A percentile compares a stretch with the other conserved stretches of the same genome.
Evolutionary conservation across 1,140 invertebrate genomes (phyloP).

Genomic region (Formica selysi): DNA sequence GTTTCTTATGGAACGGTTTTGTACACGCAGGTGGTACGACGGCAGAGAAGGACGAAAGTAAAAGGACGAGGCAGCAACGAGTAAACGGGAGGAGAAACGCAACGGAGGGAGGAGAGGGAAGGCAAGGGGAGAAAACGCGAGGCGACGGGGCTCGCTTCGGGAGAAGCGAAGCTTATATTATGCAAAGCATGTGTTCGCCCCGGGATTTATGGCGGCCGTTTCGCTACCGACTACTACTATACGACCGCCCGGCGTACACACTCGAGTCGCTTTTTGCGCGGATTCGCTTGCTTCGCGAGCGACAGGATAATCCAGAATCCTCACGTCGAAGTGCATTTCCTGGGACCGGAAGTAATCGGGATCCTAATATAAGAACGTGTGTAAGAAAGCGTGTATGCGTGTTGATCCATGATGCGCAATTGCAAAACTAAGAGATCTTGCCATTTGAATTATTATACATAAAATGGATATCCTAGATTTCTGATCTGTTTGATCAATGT

Average conservation of each 20-base stretch:
- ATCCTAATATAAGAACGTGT: constrained; percentile 49
- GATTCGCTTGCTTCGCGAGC: constrained; percentile 45
- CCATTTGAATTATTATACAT: background rate
- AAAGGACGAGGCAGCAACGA: constrained; percentile 37
- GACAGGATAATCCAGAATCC: constrained; percentile 62
- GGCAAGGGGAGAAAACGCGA: constrained; percentile 71
- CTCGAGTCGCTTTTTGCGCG: constrained; percentile 75
- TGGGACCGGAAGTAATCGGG: constrained; percentile 55
- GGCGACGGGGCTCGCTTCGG: constrained; percentile 67
- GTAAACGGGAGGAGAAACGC: constrained; percentile 51
- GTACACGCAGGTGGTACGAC: constrained; percentile 51
- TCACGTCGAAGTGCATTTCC: constrained; percentile 53
- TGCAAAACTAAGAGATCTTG: background rate
- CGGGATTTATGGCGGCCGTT: constrained; percentile 84
- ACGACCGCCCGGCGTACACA: constrained; percentile 45
- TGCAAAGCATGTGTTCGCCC: constrained; percentile 85
- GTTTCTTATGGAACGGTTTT: constrained; percentile 41
- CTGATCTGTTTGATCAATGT: background rate
- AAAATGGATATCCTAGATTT: background rate
- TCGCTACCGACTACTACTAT: constrained; percentile 79
- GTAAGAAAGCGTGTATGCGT: background rate
- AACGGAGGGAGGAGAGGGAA: constrained; percentile 56
- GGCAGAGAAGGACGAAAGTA: constrained; percentile 46
- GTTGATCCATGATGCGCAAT: background rate
- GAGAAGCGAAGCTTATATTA: constrained; percentile 84